Base-by-base conservation (phyloP, 2,797 vertebrate species). In the Lophura swinhoii region DNA sequence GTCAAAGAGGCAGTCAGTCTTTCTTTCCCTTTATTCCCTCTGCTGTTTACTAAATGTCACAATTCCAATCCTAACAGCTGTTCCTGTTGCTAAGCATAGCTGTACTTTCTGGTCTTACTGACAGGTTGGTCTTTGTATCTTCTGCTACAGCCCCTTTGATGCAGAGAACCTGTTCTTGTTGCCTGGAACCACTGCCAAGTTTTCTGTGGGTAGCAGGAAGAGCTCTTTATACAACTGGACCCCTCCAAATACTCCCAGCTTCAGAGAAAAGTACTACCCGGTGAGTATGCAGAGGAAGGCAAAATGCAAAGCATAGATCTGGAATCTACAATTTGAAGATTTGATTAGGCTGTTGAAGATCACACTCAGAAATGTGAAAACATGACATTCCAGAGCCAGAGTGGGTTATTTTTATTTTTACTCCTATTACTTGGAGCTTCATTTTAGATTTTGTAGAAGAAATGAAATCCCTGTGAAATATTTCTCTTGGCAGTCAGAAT, bases 201-300 rank as follows among this genome's bases (percentile, higher is more conserved):
- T 98, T 84, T 99, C 98, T 5, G 72, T 98, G 95, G 97, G 98
- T 51, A 98, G 98, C 97, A 98, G 98, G 80, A 99, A 99, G 96
- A 98, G 97, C 51, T 99, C 98, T 0, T 88, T 99, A 21, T 98
- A 99, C 97, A 98, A 97, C 96, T 99, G 98, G 98, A 99, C 98
- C 0, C 98, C 99, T 6, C 98, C 99, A 1, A 99, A 97, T 94
- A 99, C 98, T 0, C 99, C 99, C 46, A 99, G 98, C 96, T 99
- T 99, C 98, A 98, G 98, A 3, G 99, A 99, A 96, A 99, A 98
- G 31, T 99, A 99, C 95, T 99, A 98, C 81, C 97, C 98, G 91
- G 99, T 99, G 96, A 98, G 98, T 97, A 48, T 41, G 3, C 4
- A 0, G 17, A 63, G 43, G 49, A 14, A 33, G 35, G 82, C 41